Base-by-base conservation (phyloP, 2,113 vertebrate genomes). In the Paedocypris sp. region DNA sequence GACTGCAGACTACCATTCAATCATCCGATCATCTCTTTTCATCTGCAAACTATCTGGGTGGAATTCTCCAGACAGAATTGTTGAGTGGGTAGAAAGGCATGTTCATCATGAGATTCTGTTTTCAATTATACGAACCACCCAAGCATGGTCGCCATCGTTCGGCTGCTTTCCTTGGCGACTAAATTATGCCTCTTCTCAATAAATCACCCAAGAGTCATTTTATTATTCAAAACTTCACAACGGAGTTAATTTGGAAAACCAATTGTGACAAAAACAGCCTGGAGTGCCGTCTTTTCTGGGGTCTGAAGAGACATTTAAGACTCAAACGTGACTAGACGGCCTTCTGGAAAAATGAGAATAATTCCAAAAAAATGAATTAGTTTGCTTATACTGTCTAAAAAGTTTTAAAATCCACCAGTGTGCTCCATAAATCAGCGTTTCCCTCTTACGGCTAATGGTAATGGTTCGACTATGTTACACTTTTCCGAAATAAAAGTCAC, bases 41-140 rank as follows among this genome's bases (percentile, higher is more conserved):
- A n/a, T n/a, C n/a, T n/a, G n/a, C 69, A 18, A 20, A 41, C 26
- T 67, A 71, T 69, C 22, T 22, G 11, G 29, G 54, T 41, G 61
- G 72, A 73, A 74, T 42, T 67, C 49, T 61, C 16, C 52, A 70
- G 57, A 66, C 49, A 66, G 58, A 61, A 66, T 22, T 73, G 59
- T 66, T 62, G 26, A 69, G 73, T n/a, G n/a, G n/a, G n/a, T n/a
- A 79, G 77, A 66, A 60, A 60, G 64, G 12, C 29, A 60, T 61
- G 16, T 61, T 57, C 75, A 79, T 68, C 71, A 79, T 74, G 52
- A 68, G 47, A 67, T 36, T 69, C 46, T 80, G 77, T 76, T 82
- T 82, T 72, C 69, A 73, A 79, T 85, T 80, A 80, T 45, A 19
- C 71, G 74, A 72, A 58, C 69, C 65, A 33, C 58, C 64, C 62